A percentile compares a stretch with the other conserved stretches of the same genome.
phyloP scores from a whole-genome alignment of 2,113 vertebrate species.

The Platycercus adscitus region DNA sequence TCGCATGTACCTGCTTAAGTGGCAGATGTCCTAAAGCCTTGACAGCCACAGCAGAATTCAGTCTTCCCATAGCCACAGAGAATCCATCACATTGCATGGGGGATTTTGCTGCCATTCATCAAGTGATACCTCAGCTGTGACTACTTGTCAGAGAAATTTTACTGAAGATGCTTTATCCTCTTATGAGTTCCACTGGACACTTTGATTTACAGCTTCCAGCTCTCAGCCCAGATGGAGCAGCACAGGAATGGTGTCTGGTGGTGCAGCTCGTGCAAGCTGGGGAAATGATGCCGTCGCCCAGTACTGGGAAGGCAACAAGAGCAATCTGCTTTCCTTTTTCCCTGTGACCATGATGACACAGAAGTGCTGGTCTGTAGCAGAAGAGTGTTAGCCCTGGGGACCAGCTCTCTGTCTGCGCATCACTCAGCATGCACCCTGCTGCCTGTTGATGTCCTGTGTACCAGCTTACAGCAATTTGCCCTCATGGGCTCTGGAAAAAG shows the following conservation, averaged over 20 bases:
- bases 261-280: not conserved
- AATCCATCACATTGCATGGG: not conserved
- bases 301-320: not conserved
- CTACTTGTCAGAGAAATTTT: slow-evolving; percentile 61
- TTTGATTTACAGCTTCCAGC: slow-evolving; percentile 48
- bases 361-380: not conserved
- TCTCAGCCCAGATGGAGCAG: slow-evolving; percentile 10
- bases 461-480: fast-evolving
- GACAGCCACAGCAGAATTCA: not conserved
- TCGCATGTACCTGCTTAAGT: not conserved
- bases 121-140: slow-evolving; percentile 53
- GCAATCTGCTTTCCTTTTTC: not conserved
- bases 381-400: not conserved
- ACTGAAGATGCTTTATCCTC: slow-evolving; percentile 37
- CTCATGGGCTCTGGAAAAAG: not conserved
- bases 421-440: not conserved
- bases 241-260: not conserved
- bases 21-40: not conserved
- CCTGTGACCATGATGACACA: not conserved
- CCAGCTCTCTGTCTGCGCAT: not conserved
- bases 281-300: not conserved
- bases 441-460: fast-evolving
- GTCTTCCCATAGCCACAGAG: not conserved
- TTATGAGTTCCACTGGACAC: not conserved
- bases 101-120: slow-evolving; percentile 34